Base-by-base conservation (phyloP, 2,113 vertebrate species). In the Plecturocebus donacophilus region DNA sequence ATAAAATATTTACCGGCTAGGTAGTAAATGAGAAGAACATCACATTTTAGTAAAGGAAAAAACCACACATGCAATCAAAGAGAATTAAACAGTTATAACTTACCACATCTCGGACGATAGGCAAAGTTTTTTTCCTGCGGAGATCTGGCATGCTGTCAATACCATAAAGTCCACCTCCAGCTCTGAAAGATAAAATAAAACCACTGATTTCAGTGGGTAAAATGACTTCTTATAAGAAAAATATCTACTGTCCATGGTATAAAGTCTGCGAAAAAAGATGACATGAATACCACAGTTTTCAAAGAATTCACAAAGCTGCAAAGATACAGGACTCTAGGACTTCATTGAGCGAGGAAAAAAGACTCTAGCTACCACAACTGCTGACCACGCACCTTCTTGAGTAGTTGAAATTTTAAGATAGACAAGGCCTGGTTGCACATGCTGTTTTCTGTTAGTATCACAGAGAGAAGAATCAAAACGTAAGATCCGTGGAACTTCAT, bases 61-160 rank as follows among this genome's bases (percentile, higher is more conserved):
- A 8, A 85, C 21, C 56, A 90, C 4, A 19, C 3, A 11, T 54
- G 25, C 4, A 61, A 52, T 73, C 32, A 68, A 61, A 81, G 38
- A 75, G 40, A 49, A 79, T 20, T 21, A 19, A 82, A 23, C 25
- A 80, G 40, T 25, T 38, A 20, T 49, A 7, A 99, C 99, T 99
- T 98, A 99, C 99, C 99, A 99, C 99, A 98, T 99, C 99, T 90
- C 99, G 98, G 95, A 99, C 99, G 98, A 99, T 99, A 96, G 99
- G 99, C 97, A 99, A 97, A 58, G 99, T 99, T 98, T 99, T 99
- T 97, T 99, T 99, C 88, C 99, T 99, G 21, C 99, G 99, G 97
- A 99, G 99, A 99, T 99, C 99, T 96, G 99, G 99, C 99, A 99
- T 99, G 97, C 99, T 99, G 98, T 99, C 99, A 97, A 99, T 99